Conservation (phyloP, 2,113 vertebrate genomes). For the Poeciliopsis retropinna region DNA sequence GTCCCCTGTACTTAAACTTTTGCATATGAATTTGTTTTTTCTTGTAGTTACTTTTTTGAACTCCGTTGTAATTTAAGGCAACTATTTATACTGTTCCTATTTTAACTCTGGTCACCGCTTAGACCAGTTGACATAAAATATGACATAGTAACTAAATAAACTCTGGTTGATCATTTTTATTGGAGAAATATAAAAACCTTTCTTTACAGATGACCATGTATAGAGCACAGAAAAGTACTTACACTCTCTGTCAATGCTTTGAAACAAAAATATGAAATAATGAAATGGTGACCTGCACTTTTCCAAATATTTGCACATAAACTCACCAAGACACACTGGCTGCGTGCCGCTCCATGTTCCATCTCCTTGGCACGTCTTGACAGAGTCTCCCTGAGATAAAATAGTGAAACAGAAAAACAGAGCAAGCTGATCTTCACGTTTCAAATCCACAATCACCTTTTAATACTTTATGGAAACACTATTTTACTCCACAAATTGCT, state of each 20-base stretch:
- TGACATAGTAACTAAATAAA: neutral
- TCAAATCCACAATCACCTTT: neutral
- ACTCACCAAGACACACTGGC: conserved; percentile 88
- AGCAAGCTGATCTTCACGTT: neutral
- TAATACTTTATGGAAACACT: neutral
- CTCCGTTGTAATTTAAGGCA: neutral
- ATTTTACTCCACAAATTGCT: neutral
- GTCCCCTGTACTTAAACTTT: too few species aligned
- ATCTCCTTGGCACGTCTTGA: conserved; percentile 87
- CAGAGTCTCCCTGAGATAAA: conserved; percentile 81
- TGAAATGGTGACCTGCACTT: neutral
- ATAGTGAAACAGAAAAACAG: neutral
- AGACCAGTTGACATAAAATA: neutral
- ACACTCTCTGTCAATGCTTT: too few species aligned
- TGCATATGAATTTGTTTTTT: too few species aligned
- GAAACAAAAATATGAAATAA: neutral
- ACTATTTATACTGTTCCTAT: neutral
- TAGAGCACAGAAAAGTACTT: neutral
- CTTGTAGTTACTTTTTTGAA: neutral
- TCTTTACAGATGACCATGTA: neutral
- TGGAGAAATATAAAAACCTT: neutral
- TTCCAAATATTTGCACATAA: conserved; percentile 4
- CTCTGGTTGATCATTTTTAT: neutral
- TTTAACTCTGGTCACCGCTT: neutral
- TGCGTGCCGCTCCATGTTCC: conserved; percentile 86